These are phyloP conservation scores for Chorisops tibialis DNA, from an alignment of 2,888 invertebrate genomes.

Conservation along the genomic window DNA sequence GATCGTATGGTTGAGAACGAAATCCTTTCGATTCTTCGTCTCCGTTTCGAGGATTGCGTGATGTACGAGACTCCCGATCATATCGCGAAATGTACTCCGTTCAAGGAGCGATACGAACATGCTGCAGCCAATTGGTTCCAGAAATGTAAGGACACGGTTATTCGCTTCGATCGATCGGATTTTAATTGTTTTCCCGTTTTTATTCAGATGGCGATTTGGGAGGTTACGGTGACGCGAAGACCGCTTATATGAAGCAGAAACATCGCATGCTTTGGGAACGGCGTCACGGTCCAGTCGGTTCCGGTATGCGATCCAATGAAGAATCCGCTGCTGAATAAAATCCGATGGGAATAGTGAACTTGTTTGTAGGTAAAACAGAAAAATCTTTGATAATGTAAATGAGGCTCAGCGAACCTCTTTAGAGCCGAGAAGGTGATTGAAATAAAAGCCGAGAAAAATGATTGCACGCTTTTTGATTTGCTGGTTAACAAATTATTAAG, in stretches of 20 bases:
- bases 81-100: constrained; percentile 61
- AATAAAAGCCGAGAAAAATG: too few relatives aligned
- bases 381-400: too few relatives aligned
- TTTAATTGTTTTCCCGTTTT: too few relatives aligned
- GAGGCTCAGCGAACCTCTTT: too few relatives aligned
- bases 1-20: constrained; percentile 87
- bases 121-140: constrained; percentile 85
- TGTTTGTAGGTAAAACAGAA: constrained; percentile 4
- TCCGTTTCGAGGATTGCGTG: constrained; percentile 81
- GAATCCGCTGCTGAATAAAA: constrained; percentile 18
- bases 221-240: constrained; percentile 64
- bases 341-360: constrained; percentile 1
- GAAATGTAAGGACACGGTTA: constrained; percentile 69
- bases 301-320: constrained; percentile 56
- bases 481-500: too few relatives aligned
- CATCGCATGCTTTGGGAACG: constrained; percentile 98
- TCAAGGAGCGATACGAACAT: constrained; percentile 69
- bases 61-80: constrained; percentile 72
- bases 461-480: too few relatives aligned
- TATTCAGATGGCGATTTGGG: constrained; percentile 94
- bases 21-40: constrained; percentile 76
- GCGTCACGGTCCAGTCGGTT: constrained; percentile 76
- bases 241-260: constrained; percentile 95
- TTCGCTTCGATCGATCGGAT: not conserved
- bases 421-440: too few relatives aligned